phyloP scores from a whole-genome alignment of 2,888 invertebrate genomes.

The Leptopilina syphax region DNA sequence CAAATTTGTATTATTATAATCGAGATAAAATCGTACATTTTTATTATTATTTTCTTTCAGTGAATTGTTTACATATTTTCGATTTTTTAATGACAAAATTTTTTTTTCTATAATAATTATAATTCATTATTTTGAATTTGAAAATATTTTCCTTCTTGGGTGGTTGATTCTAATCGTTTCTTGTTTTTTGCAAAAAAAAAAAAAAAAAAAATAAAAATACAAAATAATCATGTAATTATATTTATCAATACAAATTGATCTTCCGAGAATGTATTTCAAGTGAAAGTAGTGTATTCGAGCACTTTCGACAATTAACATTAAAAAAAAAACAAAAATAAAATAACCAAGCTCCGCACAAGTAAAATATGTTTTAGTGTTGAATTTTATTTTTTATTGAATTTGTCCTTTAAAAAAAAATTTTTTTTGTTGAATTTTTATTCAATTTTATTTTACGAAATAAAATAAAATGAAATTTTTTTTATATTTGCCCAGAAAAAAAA shows the following conservation, averaged over 20 bases:
- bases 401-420: no score
- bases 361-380: neutral
- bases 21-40: neutral
- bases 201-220: neutral
- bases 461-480: no score
- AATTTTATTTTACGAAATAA: no score
- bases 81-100: neutral
- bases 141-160: no score
- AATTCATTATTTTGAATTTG: no score
- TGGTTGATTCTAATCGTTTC: no score
- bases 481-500: no score
- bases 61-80: neutral
- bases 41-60: neutral
- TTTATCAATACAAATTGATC: neutral
- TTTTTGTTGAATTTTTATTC: no score
- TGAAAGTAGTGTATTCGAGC: conserved; percentile 17
- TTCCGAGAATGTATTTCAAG: neutral
- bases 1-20: neutral
- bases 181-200: neutral
- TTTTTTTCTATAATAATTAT: no score
- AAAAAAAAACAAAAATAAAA: neutral
- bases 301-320: conserved; percentile 21
- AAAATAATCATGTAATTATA: neutral
- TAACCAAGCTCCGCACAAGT: neutral
- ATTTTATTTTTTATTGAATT: no score